Base-by-base conservation (phyloP, 2,888 invertebrate genomes). In the Acleris emargana region DNA sequence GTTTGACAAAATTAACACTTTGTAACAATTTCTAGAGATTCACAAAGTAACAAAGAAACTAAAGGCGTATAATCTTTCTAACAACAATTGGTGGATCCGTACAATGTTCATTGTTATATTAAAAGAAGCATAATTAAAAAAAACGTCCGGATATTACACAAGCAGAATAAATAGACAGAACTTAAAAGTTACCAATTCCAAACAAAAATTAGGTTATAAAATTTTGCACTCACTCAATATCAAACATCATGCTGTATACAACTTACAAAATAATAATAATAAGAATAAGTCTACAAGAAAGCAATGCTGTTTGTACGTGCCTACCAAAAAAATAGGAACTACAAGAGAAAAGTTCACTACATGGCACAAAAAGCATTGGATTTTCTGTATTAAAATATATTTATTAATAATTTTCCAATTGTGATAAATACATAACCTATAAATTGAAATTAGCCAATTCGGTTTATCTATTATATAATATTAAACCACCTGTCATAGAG, bases 281-380 rank as follows among this genome's bases (percentile, higher is more conserved):
- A 28, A 32, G n/a, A n/a, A 32, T 32, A 38, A 38, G 38, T 38
- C 38, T 38, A 38, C 7, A 18, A 42, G 50, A 58, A 68, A 71
- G 62, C 70, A 73, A 73, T 73, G 71, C 73, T 71, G 64, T 74
- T 74, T 75, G 73, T 69, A 71, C 73, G 72, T 70, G 9, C 7
- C 18, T 22, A 47, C 53, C 55, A 51, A 5, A 32, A 32, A 32
- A 55, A 43, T 55, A 11, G 28, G 4, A 38, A 64, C 52, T 58
- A 20, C 9, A 50, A 50, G 58, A 47, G 47, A 50, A 42, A 49
- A 60, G 55, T 53, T 54, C 43, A 58, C 58, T 17, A 59, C n/a
- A 64, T 66, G 71, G 72, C 72, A 72, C 74, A 74, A 76, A 76
- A 71, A 69, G 73, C 74, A 73, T 72, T 73, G 69, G 57, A 53